A percentile compares a stretch with the other conserved stretches of the same genome.
Conservation (phyloP, 2,888 invertebrate genomes). For the Acrocera orbiculus region DNA sequence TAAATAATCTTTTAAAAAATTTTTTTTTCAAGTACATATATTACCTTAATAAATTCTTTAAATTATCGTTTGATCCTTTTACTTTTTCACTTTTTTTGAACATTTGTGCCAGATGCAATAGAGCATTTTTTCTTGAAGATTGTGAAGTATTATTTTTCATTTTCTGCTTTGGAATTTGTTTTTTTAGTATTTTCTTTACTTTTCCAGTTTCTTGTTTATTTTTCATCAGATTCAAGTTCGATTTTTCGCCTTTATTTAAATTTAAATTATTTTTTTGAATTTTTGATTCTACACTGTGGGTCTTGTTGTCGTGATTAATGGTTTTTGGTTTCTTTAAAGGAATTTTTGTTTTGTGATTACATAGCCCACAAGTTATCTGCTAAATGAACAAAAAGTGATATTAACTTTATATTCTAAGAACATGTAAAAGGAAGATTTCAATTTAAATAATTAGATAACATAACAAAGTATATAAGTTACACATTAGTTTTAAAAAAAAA, state of each 20-base stretch:
- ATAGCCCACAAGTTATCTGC: conserved; percentile 9
- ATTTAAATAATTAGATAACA: background rate
- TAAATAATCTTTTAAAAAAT: conserved; percentile 1
- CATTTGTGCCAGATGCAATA: conserved; percentile 8
- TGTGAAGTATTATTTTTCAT: conserved; percentile 4
- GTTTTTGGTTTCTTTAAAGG: conserved; percentile 5
- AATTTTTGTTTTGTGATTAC: conserved; percentile 8
- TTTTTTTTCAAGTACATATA: conserved; percentile 5
- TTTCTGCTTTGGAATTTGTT: background rate
- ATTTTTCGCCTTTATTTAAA: conserved; percentile 11
- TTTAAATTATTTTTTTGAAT: conserved; percentile 26
- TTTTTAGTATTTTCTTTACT: background rate
- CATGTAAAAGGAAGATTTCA: background rate
- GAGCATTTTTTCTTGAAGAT: conserved; percentile 9
- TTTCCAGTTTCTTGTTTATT: background rate
- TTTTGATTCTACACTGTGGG: conserved; percentile 21
- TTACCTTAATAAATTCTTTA: conserved; percentile 12
- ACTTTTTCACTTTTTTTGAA: conserved; percentile 4
- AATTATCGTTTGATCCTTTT: conserved; percentile 5
- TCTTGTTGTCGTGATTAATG: conserved; percentile 2
- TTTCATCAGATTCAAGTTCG: background rate
- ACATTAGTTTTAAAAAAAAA: no score
- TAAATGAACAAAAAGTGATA: conserved; percentile 3
- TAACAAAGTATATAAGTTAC: no score
- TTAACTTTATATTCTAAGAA: background rate